Conservation (phyloP, 2,888 invertebrate species). For the Aelia acuminata region DNA sequence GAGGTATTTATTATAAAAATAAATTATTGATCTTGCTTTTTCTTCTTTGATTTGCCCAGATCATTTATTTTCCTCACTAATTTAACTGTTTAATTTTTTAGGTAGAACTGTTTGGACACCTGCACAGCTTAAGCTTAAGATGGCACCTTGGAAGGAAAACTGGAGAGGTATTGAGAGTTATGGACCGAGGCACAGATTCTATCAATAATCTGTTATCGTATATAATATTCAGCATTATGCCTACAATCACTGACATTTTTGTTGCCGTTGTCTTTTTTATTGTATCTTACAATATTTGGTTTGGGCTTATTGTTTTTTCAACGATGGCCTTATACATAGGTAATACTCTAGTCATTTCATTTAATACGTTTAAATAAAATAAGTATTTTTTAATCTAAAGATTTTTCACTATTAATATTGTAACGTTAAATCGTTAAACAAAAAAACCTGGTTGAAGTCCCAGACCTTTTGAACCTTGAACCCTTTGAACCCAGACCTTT, state of each 20-base stretch:
- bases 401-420: neutral
- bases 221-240: constrained; percentile 92
- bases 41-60: too few relatives aligned
- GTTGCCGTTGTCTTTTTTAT: constrained; percentile 93
- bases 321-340: constrained; percentile 95
- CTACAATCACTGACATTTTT: constrained; percentile 92
- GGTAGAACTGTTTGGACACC: constrained; percentile 87
- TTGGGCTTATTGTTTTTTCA: constrained; percentile 92
- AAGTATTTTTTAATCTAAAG: constrained; percentile 49
- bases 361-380: constrained; percentile 56
- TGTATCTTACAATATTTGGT: constrained; percentile 90
- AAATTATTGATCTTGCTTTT: too few relatives aligned
- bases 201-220: constrained; percentile 94
- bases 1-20: constrained; percentile 74
- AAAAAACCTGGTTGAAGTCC: too few relatives aligned
- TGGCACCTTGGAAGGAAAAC: constrained; percentile 98
- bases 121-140: constrained; percentile 90
- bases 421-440: too few relatives aligned
- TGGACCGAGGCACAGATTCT: constrained; percentile 97
- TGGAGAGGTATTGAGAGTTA: constrained; percentile 94
- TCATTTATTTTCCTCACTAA: too few relatives aligned
- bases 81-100: constrained; percentile 69
- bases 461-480: too few relatives aligned
- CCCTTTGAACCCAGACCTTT: too few relatives aligned
- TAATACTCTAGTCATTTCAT: constrained; percentile 71